These are phyloP conservation scores for Eulemur rufifrons DNA, from an alignment of 2,113 vertebrate species.

Conservation along the genomic window DNA sequence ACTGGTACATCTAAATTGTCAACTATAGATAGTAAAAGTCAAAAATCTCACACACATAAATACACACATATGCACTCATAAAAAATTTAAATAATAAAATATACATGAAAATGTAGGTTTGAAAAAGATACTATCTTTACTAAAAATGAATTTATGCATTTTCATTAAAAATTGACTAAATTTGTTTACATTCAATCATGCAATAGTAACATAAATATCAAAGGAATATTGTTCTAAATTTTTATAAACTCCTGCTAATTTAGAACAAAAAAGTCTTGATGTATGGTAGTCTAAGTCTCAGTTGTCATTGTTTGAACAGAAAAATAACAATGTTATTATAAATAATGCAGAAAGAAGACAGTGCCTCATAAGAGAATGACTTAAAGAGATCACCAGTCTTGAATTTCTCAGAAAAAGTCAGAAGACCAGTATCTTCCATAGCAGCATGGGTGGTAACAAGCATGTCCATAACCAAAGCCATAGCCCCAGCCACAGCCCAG, in stretches of 20 bases:
- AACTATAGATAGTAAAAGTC: neutral
- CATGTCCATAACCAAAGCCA: neutral
- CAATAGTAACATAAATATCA: neutral
- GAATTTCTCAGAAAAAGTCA: neutral
- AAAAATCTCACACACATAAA: neutral
- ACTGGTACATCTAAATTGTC: neutral
- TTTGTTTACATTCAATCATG: neutral
- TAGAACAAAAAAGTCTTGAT: neutral
- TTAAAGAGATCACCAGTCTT: neutral
- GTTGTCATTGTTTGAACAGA: neutral
- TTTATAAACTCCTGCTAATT: neutral
- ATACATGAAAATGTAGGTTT: neutral
- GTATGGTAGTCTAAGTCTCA: neutral
- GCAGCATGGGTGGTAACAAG: neutral
- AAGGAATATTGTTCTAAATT: neutral
- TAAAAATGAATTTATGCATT: neutral
- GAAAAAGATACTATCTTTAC: neutral
- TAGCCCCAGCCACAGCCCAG: neutral
- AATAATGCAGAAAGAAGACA: neutral
- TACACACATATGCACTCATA: neutral
- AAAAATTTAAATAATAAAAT: neutral
- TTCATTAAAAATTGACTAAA: neutral
- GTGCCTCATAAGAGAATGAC: neutral
- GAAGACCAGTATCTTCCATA: neutral
- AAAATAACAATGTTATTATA: neutral